A percentile compares a stretch with the other conserved stretches of the same genome.
phyloP scores from a whole-genome alignment of 2,113 vertebrate genomes.

The Prionailurus bengalensis region DNA sequence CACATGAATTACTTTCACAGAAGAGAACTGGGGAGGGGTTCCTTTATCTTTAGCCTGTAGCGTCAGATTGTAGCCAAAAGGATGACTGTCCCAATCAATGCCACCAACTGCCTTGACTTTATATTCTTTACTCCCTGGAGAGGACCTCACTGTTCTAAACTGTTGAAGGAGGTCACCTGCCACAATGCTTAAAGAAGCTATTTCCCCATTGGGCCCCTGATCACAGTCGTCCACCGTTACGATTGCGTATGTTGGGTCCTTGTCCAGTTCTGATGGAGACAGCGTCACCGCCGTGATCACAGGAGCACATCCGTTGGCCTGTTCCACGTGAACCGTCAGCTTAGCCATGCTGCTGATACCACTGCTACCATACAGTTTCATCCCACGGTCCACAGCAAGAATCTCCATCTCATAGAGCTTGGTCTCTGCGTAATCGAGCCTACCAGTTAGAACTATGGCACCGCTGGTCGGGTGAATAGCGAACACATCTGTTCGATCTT shows the following conservation, averaged over 20 bases:
- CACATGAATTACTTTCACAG: conserved; percentile 94
- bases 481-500: conserved; percentile 97
- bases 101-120: conserved; percentile 93
- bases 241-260: conserved; percentile 94
- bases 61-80: conserved; percentile 97
- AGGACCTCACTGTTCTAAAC: conserved; percentile 93
- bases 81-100: conserved; percentile 95
- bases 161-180: conserved; percentile 95
- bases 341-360: conserved; percentile 98
- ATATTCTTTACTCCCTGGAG: conserved; percentile 96
- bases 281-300: conserved; percentile 91
- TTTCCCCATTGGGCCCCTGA: conserved; percentile 94
- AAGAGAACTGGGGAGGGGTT: conserved; percentile 94
- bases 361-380: conserved; percentile 98
- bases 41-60: conserved; percentile 99
- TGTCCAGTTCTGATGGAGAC: conserved; percentile 91
- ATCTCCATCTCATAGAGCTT: conserved; percentile 96
- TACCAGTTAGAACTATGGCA: conserved; percentile 94
- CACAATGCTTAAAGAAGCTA: conserved; percentile 95
- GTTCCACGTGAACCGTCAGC: conserved; percentile 94
- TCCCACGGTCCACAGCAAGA: conserved; percentile 96
- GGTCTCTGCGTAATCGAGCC: conserved; percentile 92
- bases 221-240: conserved; percentile 96
- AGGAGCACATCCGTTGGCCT: conserved; percentile 95
- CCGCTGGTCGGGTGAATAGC: conserved; percentile 98